Conservation (phyloP, 2,888 invertebrate genomes). For the Drosophila borborema region DNA sequence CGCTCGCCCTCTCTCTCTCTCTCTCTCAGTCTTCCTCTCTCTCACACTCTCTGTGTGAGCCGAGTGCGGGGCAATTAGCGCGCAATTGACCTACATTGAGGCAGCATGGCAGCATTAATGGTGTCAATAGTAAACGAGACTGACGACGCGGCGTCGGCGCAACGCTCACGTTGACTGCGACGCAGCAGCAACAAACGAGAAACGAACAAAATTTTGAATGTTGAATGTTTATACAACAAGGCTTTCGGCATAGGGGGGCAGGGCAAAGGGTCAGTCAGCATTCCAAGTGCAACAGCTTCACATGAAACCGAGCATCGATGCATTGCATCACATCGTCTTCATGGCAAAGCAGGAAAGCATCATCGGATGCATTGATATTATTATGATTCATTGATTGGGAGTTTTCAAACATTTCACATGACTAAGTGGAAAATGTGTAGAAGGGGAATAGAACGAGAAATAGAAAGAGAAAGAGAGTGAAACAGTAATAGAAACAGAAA, state of each 20-base stretch:
- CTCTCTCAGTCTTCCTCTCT: background rate
- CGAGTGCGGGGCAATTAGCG: slow-evolving; percentile 81
- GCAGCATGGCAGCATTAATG: slow-evolving; percentile 76
- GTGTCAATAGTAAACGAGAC: slow-evolving; percentile 82
- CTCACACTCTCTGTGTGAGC: slow-evolving; percentile 6
- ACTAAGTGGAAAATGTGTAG: background rate
- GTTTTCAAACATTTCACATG: background rate
- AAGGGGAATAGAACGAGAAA: background rate
- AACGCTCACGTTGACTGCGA: background rate
- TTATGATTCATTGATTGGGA: background rate
- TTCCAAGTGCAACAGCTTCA: slow-evolving; percentile 12
- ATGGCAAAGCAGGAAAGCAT: background rate
- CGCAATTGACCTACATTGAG: slow-evolving; percentile 82
- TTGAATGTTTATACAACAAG: slow-evolving; percentile 57
- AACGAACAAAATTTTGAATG: slow-evolving; percentile 32
- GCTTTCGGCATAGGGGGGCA: background rate
- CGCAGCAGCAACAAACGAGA: slow-evolving; percentile 47
- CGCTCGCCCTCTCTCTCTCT: background rate
- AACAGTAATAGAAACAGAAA: background rate
- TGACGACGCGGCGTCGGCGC: slow-evolving; percentile 47
- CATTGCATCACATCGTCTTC: background rate
- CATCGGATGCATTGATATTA: background rate
- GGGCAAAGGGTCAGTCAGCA: background rate
- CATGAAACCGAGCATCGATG: background rate
- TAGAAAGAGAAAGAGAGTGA: background rate